Base-by-base conservation (phyloP, 2,888 invertebrate species). In the Byasa hedistus region DNA sequence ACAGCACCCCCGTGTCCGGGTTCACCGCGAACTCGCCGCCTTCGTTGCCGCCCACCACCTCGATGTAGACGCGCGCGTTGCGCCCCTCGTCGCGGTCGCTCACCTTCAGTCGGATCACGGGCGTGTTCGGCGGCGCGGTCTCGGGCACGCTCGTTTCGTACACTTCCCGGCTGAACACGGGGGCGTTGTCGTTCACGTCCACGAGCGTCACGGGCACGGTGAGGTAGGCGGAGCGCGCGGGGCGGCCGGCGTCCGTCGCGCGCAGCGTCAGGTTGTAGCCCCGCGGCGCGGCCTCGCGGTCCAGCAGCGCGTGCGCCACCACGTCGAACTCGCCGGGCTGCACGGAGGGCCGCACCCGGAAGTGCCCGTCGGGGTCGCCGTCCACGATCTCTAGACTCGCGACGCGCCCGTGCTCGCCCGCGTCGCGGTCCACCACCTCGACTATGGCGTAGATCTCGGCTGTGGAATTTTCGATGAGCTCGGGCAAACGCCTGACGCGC, bases 21-120 rank as follows among this genome's bases (percentile, higher is more conserved):
- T 98, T 97, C 15, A 98, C 94, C 71, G 94, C 92, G 83, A 98
- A 98, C 80, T 97, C 96, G 0, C 95, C 96, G 8, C 96, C 96
- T 81, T 97, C 96, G 84, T 98, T 98, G 5, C 98, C 98, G 3
- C 97, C 97, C 3, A 97, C 97, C 64, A 99, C 97, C 86, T 96
- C 96, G 69, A 98, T 94, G 76, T 94, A 94, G 0, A 98, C 96
- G 77, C 96, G 94, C 8, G 97, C 96, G 82, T 97, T 97, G 80
- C 93, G 94, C 0, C 97, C 97, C 72, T 95, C 94, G 81, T 98
- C 97, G 0, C 94, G 94, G 84, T 98, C 98, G 22, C 94, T 95
- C 0, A 98, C 97, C 84, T 96, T 97, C 64, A 98, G 93, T 72
- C 96, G 93, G 72, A 98, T 95, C 55, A 99, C 94, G 0, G 98